Evolutionary conservation across 1,140 invertebrate species (phyloP).

Genomic region (Nephila pilipes): DNA sequence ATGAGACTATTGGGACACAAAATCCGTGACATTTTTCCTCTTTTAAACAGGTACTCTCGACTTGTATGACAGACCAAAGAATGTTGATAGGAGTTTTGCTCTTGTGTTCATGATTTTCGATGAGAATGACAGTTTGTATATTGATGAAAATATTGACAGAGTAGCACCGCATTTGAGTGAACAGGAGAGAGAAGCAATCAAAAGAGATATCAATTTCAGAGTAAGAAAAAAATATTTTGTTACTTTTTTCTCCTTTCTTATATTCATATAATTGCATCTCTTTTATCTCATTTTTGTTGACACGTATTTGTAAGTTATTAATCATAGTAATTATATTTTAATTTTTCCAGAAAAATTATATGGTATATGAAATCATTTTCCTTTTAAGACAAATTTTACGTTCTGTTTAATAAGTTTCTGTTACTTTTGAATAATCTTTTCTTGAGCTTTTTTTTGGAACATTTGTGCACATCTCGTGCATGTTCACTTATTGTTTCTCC

Average conservation of each 20-base stretch:
- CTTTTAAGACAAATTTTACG: too few species aligned
- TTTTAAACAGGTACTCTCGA: slow-evolving; percentile 70
- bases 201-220: slow-evolving; percentile 71
- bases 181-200: slow-evolving; percentile 59
- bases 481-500: too few species aligned
- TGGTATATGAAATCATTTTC: too few species aligned
- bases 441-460: too few species aligned
- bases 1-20: too few species aligned
- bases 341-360: neutral
- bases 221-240: slow-evolving; percentile 52
- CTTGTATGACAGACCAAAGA: slow-evolving; percentile 74
- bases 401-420: too few species aligned
- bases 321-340: neutral
- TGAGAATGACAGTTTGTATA: slow-evolving; percentile 79
- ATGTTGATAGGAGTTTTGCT: slow-evolving; percentile 78
- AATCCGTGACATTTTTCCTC: neutral
- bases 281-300: neutral
- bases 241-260: neutral
- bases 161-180: slow-evolving; percentile 54
- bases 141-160: slow-evolving; percentile 78
- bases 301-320: neutral
- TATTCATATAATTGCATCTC: neutral
- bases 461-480: too few species aligned
- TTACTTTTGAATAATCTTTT: too few species aligned
- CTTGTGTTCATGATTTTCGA: slow-evolving; percentile 78